A percentile compares a stretch with the other conserved stretches of the same genome.
Evolutionary conservation across 2,888 invertebrate species (phyloP).

Genomic region (Deilephila porcellus): DNA sequence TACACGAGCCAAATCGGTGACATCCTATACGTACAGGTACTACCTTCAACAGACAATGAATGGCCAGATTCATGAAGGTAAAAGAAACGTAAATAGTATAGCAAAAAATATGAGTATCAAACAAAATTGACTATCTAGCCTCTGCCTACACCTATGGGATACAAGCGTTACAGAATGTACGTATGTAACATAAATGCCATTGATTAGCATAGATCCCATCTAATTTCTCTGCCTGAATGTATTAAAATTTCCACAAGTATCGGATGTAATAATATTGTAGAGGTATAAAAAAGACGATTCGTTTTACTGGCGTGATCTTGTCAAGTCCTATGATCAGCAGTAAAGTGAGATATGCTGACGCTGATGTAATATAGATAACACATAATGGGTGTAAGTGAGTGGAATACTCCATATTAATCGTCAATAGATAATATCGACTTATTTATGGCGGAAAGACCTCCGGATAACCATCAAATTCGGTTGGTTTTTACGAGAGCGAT

Average conservation of each 20-base stretch:
- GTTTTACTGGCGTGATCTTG: not conserved
- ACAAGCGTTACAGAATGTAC: no score
- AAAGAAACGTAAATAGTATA: no score
- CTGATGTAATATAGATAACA: slow-evolving; percentile 24
- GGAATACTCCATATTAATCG: slow-evolving; percentile 18
- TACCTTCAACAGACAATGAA: no score
- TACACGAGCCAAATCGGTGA: no score
- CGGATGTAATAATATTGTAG: not conserved
- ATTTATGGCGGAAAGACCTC: slow-evolving; percentile 32
- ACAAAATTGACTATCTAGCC: no score
- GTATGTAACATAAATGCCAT: no score
- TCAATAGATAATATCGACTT: slow-evolving; percentile 21
- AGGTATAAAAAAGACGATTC: not conserved
- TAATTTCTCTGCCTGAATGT: not conserved
- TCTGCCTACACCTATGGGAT: no score
- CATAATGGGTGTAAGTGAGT: slow-evolving; percentile 21
- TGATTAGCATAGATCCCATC: no score
- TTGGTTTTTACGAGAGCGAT: slow-evolving; percentile 44
- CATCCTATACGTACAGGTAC: no score
- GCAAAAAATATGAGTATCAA: no score
- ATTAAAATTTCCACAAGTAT: not conserved
- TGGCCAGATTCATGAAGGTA: no score
- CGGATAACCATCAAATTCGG: slow-evolving; percentile 49
- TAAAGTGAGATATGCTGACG: slow-evolving; percentile 18
- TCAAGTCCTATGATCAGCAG: not conserved